Evolutionary conservation across 2,797 vertebrate genomes (phyloP).

Genomic region (Acipenser oxyrinchus): DNA sequence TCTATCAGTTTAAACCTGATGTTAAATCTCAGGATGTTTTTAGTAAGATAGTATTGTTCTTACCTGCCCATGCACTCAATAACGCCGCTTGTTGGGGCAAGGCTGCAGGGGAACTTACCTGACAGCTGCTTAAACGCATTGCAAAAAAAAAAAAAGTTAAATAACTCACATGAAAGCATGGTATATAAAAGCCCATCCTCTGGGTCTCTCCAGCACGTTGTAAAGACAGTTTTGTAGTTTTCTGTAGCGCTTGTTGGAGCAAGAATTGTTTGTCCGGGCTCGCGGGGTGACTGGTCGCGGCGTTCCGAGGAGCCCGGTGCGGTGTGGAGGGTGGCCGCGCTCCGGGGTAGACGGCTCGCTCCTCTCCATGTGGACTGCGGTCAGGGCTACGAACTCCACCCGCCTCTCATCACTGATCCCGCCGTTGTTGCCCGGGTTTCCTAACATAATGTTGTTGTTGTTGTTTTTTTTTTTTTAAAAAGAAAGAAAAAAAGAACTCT

Average conservation of each 20-base stretch:
- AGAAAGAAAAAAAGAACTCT: neutral
- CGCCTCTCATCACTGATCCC: constrained; percentile 67
- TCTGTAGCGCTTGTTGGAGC: constrained; percentile 74
- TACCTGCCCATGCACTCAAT: no score
- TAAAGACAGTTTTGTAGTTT: constrained; percentile 90
- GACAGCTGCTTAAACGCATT: neutral
- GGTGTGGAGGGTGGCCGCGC: constrained; percentile 63
- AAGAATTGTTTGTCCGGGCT: constrained; percentile 47
- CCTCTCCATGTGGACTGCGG: constrained; percentile 74
- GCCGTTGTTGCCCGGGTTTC: constrained; percentile 70
- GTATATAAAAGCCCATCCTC: constrained; percentile 95
- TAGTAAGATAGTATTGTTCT: constrained; percentile 32
- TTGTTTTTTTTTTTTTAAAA: neutral
- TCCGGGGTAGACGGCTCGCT: constrained; percentile 67
- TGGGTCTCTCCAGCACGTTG: constrained; percentile 92
- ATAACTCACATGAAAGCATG: constrained; percentile 93
- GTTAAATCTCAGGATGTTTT: constrained; percentile 30
- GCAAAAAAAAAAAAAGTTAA: neutral
- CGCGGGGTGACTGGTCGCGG: constrained; percentile 60
- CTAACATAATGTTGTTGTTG: constrained; percentile 49
- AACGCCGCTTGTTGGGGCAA: no score
- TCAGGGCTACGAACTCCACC: constrained; percentile 79
- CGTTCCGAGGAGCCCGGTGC: constrained; percentile 66
- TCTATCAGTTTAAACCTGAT: neutral
- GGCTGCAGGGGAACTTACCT: neutral